Evolutionary conservation across 2,888 invertebrate genomes (phyloP), one percentile per base, ranked within the genome.

Genomic region (Hirtodrosophila trivittata): DNA sequence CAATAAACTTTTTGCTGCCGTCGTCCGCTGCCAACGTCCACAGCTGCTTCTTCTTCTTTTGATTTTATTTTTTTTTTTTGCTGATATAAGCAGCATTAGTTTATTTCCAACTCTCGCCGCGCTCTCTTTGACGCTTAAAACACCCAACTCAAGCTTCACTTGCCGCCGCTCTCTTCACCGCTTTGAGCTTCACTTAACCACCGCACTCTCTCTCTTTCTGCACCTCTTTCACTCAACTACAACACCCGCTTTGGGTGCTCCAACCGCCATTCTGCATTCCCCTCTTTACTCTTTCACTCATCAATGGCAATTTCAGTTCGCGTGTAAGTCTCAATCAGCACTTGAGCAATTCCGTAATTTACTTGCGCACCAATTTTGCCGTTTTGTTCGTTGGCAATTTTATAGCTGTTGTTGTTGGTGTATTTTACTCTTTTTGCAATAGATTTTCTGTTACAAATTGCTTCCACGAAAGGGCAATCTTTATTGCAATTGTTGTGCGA

Each of bases 1-100:
- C 88, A 87, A 87, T 87, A 87, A 87, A 88, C 87, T 82, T 77
- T 87, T 50, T n/a, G 28, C 69, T 51, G 66, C 69, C 47, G 25
- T 41, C 3, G 25, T 13, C 4, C 4, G 4, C 41, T 41, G 18
- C 33, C 25, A 37, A 9, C 68, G 16, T 30, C 37, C 32, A 30
- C 50, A 30, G 18, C 14, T 32, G 45, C 49, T 57, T 21, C 62
- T 60, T 12, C 46, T 66, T 39, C 50, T 45, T 56, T 54, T 47
- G 21, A 8, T 12, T 25, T 42, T 25, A 41, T 51, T 26, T 37
- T 41, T n/a, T 25, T 50, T 39, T 62, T 52, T 39, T 30, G 37
- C 62, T 52, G 30, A 43, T 35, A 45, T 43, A 46, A 25, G 52
- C 49, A 49, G 13, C 46, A 58, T 66, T 72, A 70, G 71, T 72